Conservation (phyloP, 2,113 vertebrate species). For the Gobio gobio region DNA sequence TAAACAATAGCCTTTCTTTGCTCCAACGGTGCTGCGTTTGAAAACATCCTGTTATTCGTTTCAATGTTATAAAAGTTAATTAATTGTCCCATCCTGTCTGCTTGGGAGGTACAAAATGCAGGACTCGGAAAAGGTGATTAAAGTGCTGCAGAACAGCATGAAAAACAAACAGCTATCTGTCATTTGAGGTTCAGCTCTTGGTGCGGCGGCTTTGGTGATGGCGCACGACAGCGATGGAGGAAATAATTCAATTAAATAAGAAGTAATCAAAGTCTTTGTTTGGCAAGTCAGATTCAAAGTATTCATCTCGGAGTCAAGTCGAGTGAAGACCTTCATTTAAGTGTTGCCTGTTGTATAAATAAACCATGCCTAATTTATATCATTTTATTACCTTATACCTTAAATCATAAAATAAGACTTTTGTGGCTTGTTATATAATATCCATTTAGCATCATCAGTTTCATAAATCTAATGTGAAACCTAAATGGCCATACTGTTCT, state of each 20-base stretch:
- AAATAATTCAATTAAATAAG: not conserved
- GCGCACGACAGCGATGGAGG: not conserved
- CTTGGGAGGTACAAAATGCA: constrained; percentile 41
- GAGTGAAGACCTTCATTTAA: not conserved
- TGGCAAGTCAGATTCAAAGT: not conserved
- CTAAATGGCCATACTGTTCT: not conserved
- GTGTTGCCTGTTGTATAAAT: not conserved
- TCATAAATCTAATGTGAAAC: not conserved
- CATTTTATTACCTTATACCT: not conserved
- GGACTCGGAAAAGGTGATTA: constrained; percentile 56
- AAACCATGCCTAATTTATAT: not conserved
- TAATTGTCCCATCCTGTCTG: constrained; percentile 61
- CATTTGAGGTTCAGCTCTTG: constrained; percentile 18
- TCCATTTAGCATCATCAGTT: not conserved
- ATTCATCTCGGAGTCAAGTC: not conserved
- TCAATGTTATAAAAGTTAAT: constrained; percentile 63
- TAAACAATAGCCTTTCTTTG: constrained; percentile 61
- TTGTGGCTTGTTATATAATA: not conserved
- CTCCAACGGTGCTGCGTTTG: constrained; percentile 54
- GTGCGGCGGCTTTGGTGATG: not conserved
- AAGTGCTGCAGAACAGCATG: constrained; percentile 24
- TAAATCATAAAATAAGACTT: not conserved
- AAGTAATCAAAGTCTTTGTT: constrained; percentile 15
- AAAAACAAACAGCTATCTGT: constrained; percentile 41
- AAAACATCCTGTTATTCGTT: constrained; percentile 65